A percentile compares a stretch with the other conserved stretches of the same genome.
Evolutionary conservation across 1,140 invertebrate species (phyloP).

Genomic region (Proctacanthus coquilletti): DNA sequence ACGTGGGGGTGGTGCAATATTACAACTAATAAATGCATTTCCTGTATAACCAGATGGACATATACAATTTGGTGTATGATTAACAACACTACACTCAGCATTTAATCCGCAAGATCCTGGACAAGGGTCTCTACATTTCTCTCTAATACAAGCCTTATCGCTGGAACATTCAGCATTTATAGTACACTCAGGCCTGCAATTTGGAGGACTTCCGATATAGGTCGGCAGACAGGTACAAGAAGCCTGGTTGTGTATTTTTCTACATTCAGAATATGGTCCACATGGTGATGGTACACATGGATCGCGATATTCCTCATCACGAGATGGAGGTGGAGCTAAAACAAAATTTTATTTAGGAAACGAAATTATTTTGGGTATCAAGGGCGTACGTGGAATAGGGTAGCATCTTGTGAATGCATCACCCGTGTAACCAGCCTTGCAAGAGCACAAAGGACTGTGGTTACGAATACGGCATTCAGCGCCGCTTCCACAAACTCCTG

Average conservation of each 20-base stretch:
- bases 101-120: conserved; percentile 43
- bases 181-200: conserved; percentile 42
- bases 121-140: conserved; percentile 41
- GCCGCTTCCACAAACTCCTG: conserved; percentile 42
- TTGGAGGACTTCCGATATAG: conserved; percentile 37
- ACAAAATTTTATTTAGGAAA: conserved; percentile 1
- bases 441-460: conserved; percentile 44
- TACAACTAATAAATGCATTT: conserved; percentile 38
- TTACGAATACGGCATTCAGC: conserved; percentile 40
- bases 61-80: conserved; percentile 45
- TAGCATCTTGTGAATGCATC: conserved; percentile 49
- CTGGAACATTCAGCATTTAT: conserved; percentile 38
- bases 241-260: conserved; percentile 13
- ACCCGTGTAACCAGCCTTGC: conserved; percentile 40
- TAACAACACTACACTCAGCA: conserved; percentile 46
- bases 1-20: conserved; percentile 17
- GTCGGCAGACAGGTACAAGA: conserved; percentile 36
- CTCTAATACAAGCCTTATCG: conserved; percentile 36
- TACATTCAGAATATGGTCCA: conserved; percentile 19
- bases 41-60: conserved; percentile 50
- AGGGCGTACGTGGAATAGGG: conserved; percentile 37
- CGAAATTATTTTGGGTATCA: conserved; percentile 32
- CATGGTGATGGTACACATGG: conserved; percentile 36
- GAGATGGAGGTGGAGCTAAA: conserved; percentile 37
- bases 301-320: conserved; percentile 29